These are phyloP conservation scores for Tenthredo amoena DNA, from an alignment of 2,888 invertebrate genomes.

Conservation along the genomic window DNA sequence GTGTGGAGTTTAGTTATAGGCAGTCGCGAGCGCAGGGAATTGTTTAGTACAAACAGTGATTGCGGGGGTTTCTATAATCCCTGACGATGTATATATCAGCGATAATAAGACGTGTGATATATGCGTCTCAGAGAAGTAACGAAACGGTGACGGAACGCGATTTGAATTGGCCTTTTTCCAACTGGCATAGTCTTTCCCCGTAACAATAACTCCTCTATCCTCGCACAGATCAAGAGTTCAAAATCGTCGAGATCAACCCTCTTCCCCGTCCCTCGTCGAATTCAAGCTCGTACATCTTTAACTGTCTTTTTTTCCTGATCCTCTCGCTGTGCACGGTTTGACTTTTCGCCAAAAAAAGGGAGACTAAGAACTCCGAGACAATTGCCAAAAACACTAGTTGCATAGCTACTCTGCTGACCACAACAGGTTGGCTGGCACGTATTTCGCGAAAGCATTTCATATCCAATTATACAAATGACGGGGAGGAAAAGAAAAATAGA, in stretches of 20 bases:
- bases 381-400: conserved; percentile 39
- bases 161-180: conserved; percentile 6
- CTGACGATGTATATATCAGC: not conserved
- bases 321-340: not conserved
- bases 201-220: not conserved
- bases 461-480: not conserved
- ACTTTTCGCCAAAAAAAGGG: not conserved
- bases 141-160: not conserved
- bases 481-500: not conserved
- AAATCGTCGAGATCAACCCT: not conserved
- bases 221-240: not conserved
- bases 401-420: not conserved
- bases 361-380: not conserved
- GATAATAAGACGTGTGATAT: not conserved
- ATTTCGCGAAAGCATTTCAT: not conserved
- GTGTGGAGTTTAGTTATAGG: not conserved
- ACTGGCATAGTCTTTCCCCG: not conserved
- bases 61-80: not conserved
- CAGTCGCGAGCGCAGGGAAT: not conserved
- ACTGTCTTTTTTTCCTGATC: not conserved
- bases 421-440: too few relatives aligned
- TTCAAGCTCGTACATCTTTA: not conserved
- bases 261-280: not conserved
- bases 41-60: not conserved
- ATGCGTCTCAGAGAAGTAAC: not conserved